These are phyloP conservation scores for Entomyzon cyanotis DNA, from an alignment of 2,113 vertebrate genomes.

Conservation along the genomic window DNA sequence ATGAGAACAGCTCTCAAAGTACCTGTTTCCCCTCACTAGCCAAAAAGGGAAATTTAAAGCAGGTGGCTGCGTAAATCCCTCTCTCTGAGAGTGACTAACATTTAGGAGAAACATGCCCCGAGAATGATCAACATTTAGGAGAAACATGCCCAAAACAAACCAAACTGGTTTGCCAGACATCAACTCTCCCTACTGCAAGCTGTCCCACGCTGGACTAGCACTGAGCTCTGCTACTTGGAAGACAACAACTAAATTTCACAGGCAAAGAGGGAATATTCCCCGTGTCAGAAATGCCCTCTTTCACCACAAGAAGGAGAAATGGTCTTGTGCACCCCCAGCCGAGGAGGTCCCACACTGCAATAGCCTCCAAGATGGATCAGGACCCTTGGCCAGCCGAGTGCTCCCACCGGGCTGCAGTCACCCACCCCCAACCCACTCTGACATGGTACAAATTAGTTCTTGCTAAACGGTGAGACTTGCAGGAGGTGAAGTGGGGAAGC, in stretches of 20 bases:
- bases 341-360: neutral
- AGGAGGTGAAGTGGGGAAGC: neutral
- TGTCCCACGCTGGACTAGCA: neutral
- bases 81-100: neutral
- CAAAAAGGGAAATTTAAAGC: neutral
- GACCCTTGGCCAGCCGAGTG: accelerated
- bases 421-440: neutral
- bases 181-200: neutral
- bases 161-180: neutral
- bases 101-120: neutral
- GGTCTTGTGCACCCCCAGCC: neutral
- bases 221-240: neutral
- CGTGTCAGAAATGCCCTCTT: neutral
- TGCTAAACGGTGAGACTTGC: neutral
- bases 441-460: neutral
- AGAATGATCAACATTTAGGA: neutral
- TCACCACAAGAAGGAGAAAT: neutral
- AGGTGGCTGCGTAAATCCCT: neutral
- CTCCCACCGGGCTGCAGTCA: neutral
- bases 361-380: neutral
- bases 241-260: neutral
- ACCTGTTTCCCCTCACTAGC: neutral
- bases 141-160: neutral
- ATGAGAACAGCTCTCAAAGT: neutral
- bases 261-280: neutral